Base-by-base conservation (phyloP, 2,797 vertebrate species). In the Myotis vivesi region DNA sequence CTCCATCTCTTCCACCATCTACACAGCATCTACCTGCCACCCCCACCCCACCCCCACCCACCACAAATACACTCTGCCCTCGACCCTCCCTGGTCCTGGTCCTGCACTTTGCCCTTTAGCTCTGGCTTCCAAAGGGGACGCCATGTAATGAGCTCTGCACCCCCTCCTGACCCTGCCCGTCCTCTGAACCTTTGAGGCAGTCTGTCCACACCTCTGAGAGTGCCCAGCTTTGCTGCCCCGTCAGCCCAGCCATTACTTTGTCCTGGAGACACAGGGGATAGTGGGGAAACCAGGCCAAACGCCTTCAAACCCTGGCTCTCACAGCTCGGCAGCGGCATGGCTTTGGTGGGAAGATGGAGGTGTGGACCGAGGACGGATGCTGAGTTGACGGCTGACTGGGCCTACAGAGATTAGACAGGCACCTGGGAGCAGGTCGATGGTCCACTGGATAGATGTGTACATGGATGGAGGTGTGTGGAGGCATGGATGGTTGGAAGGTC, bases 351-450 rank as follows among this genome's bases (percentile, higher is more conserved):
- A 44, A 64, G 49, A 9, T 22, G 17, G 15, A 36, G 49, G n/a
- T 23, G 3, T 5, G 46, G 44, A 1, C 2, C 1, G 33, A 46
- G 25, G 36, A 1, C 8, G 36, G 20, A 7, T 3, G 16, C 62
- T 25, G 38, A 33, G 11, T 20, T 36, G 6, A 10, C 0, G 0
- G 23, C 2, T 20, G 20, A 10, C 9, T 17, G 49, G 7, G 20
- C 13, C 25, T 0, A 2, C 4, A n/a, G 46, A n/a, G 12, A 6
- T 10, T 6, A 36, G 16, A 28, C 0, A 20, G 73, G 66, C 13
- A 28, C 38, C 36, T 38, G 19, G 20, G 36, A 10, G 30, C 53
- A 64, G 28, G 49, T 17, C 1, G 38, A 11, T 3, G 88, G 57
- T 13, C 66, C n/a, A 9, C 0, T 46, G 38, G 49, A 8, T 13